phyloP scores from a whole-genome alignment of 2,113 vertebrate species.

The Zosterops hypoxanthus region DNA sequence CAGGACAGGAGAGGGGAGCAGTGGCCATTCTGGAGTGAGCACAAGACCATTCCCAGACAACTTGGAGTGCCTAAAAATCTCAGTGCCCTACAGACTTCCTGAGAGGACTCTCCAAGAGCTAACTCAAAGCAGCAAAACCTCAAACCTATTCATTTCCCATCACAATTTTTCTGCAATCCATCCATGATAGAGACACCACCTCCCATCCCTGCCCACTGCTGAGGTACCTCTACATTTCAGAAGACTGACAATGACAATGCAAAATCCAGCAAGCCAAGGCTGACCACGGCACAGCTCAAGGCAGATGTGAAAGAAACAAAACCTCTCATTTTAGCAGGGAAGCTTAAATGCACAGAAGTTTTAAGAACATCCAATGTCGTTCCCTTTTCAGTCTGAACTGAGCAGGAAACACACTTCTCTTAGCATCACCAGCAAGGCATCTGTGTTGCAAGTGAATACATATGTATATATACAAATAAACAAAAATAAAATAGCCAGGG shows the following conservation, averaged over 20 bases:
- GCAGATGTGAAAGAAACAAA: not conserved
- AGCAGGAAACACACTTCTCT: not conserved
- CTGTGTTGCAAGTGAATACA: not conserved
- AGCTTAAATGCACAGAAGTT: not conserved
- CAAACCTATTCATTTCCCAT: not conserved
- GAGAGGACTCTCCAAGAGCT: not conserved
- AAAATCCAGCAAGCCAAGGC: not conserved
- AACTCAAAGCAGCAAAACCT: not conserved
- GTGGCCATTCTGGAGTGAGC: not conserved
- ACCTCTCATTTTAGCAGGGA: not conserved
- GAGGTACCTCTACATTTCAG: not conserved
- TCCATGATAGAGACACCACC: not conserved
- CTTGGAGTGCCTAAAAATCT: not conserved
- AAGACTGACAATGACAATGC: fast-evolving
- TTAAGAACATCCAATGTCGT: not conserved
- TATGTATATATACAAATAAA: not conserved
- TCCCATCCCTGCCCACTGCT: not conserved
- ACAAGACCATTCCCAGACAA: fast-evolving
- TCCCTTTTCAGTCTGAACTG: not conserved
- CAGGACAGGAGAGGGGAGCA: not conserved
- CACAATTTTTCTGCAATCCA: not conserved
- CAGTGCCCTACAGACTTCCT: not conserved
- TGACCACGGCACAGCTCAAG: not conserved
- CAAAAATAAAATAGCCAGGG: not conserved
- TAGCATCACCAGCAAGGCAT: not conserved